Base-by-base conservation (phyloP, 2,797 vertebrate genomes). In the Antrozous pallidus region DNA sequence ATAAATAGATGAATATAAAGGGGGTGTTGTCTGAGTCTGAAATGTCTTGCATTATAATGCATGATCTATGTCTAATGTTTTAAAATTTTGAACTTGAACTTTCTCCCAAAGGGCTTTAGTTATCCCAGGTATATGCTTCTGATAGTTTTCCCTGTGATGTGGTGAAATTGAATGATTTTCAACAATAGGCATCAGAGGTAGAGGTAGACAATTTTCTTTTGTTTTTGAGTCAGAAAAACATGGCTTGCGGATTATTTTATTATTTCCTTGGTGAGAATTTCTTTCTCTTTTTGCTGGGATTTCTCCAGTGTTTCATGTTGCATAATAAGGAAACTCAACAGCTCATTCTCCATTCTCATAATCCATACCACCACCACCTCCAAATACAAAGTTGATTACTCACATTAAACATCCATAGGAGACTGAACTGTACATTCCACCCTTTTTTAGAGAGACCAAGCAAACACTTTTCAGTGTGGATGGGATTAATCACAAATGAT, bases 401-500 rank as follows among this genome's bases (percentile, higher is more conserved):
- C 51, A 47, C 13, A 22, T 26, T 65, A 2, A 77, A 51, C 16
- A 12, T 38, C 56, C 5, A 88, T 67, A 5, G 45, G 45, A 84
- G n/a, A 86, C 0, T 31, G 45, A 61, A 91, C 31, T 16, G 31
- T 71, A 70, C 56, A 95, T 17, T 18, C 17, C 45, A 70, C 3
- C 38, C 26, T 65, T 93, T 65, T 12, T 5, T 22, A 75, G 33
- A 45, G 73, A 96, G 3, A 24, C 56, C 31, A 77, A 63, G n/a
- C 11, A 88, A 80, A 85, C 88, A 58, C 2, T 92, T 95, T 82
- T 36, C 40, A 67, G 33, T 17, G 13, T 70, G 87, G n/a, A 38
- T 74, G 90, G 28, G 85, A 90, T 94, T 95, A 84, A 93, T 78
- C 73, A 91, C 28, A 93, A 92, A 95, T 63, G 8, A 93, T 90